Evolutionary conservation across 2,888 invertebrate genomes (phyloP), one percentile per base, ranked within the genome.

Genomic region (Drosophila suboccidentalis): DNA sequence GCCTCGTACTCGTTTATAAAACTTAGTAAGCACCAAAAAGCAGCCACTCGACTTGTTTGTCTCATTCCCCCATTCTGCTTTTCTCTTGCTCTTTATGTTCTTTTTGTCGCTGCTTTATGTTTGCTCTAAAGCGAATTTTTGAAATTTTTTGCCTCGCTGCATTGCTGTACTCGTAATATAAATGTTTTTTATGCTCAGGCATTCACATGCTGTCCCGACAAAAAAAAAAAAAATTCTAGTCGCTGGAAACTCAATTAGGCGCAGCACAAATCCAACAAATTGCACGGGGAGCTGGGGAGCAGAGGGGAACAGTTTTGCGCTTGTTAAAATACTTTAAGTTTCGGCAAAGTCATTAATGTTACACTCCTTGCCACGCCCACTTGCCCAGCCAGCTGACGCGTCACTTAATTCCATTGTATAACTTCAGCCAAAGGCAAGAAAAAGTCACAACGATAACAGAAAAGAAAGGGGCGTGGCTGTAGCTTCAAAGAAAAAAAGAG

Each of bases 181-280:
- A 86, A 89, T 78, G 78, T 71, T 84, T 87, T 82, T 76, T 71
- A 70, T 70, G 70, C 67, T 58, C 49, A 26, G 65, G 61, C 67
- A 82, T 85, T 80, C 67, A 62, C 69, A 75, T 72, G 68, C 66
- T 63, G 59, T 60, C 57, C 36, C 9, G 49, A 39, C 4, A n/a
- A 22, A 39, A 46, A 59, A 50, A 66, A 63, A 38, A 39, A 54
- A 50, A 41, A 54, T 53, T 34, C 17, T 53, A 43, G 57, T 41
- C 65, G 57, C 71, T 51, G 51, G 51, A 84, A 84, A 84, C 88
- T 86, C 81, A 84, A 84, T 84, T 84, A 88, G 84, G 79, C 84
- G 83, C 71, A 44, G 49, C 46, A 34, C 44, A 58, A 58, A 49
- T 36, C 51, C 32, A 55, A 3, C 29, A 39, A 54, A 46, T 19